Evolutionary conservation across 2,888 invertebrate genomes (phyloP), one percentile per base, ranked within the genome.

Genomic region (Neoaliturus tenellus): DNA sequence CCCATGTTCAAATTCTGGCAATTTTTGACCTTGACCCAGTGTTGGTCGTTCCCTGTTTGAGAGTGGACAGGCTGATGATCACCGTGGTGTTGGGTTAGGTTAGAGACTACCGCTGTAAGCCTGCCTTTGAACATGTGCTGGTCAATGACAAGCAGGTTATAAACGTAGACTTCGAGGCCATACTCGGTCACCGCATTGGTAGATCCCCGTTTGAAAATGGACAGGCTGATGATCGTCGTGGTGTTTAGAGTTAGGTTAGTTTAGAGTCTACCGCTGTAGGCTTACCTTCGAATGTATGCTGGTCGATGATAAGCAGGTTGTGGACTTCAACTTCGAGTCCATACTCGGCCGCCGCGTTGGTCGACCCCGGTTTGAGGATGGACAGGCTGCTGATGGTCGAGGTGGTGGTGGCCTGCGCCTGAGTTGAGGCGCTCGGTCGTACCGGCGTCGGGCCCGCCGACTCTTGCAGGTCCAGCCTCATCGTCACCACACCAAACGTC

Each of bases 401-500:
- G 85, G 91, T 93, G 58, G 91, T 93, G 62, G 90, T 93, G 88
- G 92, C 94, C 89, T 92, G 94, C 86, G 96, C 94, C 88, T 95
- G 95, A 0, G 96, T 96, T 83, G 96, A 96, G 25, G 97, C 97
- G 88, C 96, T 95, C 0, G 94, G 94, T 82, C 95, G 91, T 25
- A 86, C 84, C 14, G 86, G 85, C 39, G 85, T 87, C 31, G 91
- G 90, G 0, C 95, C 95, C n/a, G 93, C 93, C 85, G 94, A 94
- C 87, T 97, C 97, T 89, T 96, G 94, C 80, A 96, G 94, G 91
- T 99, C 99, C 87, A 97, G 94, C 39, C 99, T 94, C 92, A 96
- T 95, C 0, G 98, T 97, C 35, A 98, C 93, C 8, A 99, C 96
- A 69, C 98, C 99, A 91, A 99, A 99, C 0, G 98, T 97, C 93